phyloP scores from a whole-genome alignment of 1,140 invertebrate species.

The Colletes latitarsis region DNA sequence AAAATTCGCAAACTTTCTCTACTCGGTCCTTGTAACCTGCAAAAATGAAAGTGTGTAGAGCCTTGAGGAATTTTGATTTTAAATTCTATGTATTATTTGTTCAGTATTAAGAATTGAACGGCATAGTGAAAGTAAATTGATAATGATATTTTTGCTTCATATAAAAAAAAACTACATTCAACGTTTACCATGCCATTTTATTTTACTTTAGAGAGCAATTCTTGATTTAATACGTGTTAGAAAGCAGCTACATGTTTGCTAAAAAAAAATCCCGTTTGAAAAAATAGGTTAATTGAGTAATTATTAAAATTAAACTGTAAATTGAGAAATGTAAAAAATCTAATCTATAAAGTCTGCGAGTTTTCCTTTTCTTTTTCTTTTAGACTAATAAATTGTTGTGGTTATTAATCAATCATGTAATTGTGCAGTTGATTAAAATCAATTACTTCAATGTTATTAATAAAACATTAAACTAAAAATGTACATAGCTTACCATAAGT shows the following conservation, averaged over 20 bases:
- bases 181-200: slow-evolving; percentile 34
- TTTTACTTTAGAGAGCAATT: slow-evolving; percentile 15
- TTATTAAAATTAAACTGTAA: not conserved
- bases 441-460: slow-evolving; percentile 25
- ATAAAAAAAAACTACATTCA: not conserved
- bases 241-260: not conserved
- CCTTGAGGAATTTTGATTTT: slow-evolving; percentile 10
- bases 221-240: not conserved
- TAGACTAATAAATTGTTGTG: not conserved
- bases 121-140: not conserved
- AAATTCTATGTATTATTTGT: slow-evolving; percentile 1
- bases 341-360: slow-evolving; percentile 24
- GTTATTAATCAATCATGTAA: slow-evolving; percentile 12
- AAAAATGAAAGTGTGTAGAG: slow-evolving; percentile 32
- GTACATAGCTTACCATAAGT: slow-evolving; percentile 34
- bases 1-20: slow-evolving; percentile 31
- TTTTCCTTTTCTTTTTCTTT: slow-evolving; percentile 20
- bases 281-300: not conserved
- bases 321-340: slow-evolving; percentile 1
- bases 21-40: slow-evolving; percentile 3
- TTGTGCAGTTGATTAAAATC: slow-evolving; percentile 18
- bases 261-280: too few relatives aligned
- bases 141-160: not conserved
- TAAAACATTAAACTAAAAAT: slow-evolving; percentile 26
- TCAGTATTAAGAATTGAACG: slow-evolving; percentile 21